Evolutionary conservation across 1,140 invertebrate species (phyloP), one percentile per base, ranked within the genome.

Genomic region (Aphelinus certus): DNA sequence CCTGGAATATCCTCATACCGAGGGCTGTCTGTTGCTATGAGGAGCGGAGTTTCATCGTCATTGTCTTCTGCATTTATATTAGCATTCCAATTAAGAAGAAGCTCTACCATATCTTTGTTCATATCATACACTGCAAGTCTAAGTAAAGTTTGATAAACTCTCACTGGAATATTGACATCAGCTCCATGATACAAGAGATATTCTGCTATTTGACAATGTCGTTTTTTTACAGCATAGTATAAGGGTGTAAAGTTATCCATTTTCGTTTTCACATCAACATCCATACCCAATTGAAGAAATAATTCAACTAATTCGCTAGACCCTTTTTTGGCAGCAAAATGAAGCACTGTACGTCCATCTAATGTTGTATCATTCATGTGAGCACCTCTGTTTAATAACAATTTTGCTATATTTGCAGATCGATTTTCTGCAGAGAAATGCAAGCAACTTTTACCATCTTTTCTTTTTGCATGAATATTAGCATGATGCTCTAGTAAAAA

Each of bases 71-170:
- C 66, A 55, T 69, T 66, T 9, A 73, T 73, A 42, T 73, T 65
- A 26, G 65, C 66, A 48, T 73, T 60, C 67, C 65, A 73, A 46
- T 73, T 72, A n/a, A 73, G 6, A 9, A 73, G 66, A 49, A 71
- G 58, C 71, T 73, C 62, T 7, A 75, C 73, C 73, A 75, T 75
- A 5, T 75, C 62, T 48, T 65, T 70, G 49, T 75, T 75, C 67
- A 75, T 75, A 10, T 75, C 67, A 60, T 70, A 75, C 2, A 75
- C 73, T 26, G 73, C 67, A 45, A 75, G 67, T 53, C 73, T 56
- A 2, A 75, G 56, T 7, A 75, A 47, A 51, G 73, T 75, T 65
- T 75, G 73, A 47, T 75, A 75, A 70, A 58, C 47, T 53, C 65
- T 65, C n/a, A 75, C 55, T 3, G 60, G 42, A 4, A 65, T 47